Evolutionary conservation across 37 sponge, comb jelly and placozoan species (phyloP).

Genomic region (Halichondria panicea): DNA sequence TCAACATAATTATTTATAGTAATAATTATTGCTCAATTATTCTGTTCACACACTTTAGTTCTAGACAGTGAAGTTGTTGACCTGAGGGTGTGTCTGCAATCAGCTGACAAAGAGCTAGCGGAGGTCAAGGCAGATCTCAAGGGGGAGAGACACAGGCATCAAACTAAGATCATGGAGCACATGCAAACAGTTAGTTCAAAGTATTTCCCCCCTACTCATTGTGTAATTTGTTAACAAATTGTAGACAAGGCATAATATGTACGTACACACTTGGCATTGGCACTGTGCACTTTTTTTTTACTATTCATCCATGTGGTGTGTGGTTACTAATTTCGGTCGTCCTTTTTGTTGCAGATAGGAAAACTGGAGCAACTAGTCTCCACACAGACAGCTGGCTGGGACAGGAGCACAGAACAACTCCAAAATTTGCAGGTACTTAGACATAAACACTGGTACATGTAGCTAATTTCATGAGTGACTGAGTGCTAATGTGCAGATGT

Average conservation of each 20-base stretch:
- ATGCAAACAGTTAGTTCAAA: constrained; percentile 33
- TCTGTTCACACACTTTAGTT: too few relatives aligned
- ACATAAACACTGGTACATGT: background rate
- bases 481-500: background rate
- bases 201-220: background rate
- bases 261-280: constrained; percentile 11
- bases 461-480: background rate
- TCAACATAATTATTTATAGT: too few relatives aligned
- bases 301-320: background rate
- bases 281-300: constrained; percentile 13
- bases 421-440: constrained; percentile 64
- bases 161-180: constrained; percentile 21
- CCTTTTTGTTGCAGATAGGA: constrained; percentile 18
- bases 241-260: background rate
- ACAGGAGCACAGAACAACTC: constrained; percentile 60
- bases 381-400: constrained; percentile 19
- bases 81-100: constrained; percentile 50
- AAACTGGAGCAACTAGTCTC: constrained; percentile 56
- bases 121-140: constrained; percentile 36
- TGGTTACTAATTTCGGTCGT: background rate
- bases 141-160: constrained; percentile 17
- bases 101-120: constrained; percentile 64
- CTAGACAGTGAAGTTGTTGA: constrained; percentile 64
- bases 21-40: too few relatives aligned
- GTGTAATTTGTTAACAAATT: background rate